A percentile compares a stretch with the other conserved stretches of the same genome.
Conservation (phyloP, 92 coral and sea anemone genomes). For the Parazoanthus darwini region DNA sequence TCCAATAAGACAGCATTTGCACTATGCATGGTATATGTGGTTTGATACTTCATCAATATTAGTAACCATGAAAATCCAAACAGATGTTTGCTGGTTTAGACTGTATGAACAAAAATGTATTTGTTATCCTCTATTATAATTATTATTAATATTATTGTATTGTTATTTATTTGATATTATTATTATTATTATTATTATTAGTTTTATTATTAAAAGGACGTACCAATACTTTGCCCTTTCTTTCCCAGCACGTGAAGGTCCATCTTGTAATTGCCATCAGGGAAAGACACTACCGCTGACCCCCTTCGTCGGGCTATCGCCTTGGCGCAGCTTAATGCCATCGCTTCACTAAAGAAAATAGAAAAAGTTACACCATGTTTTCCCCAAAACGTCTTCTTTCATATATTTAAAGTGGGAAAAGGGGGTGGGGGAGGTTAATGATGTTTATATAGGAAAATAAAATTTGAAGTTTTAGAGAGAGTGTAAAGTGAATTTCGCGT, state of each 20-base stretch:
- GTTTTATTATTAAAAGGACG: background rate
- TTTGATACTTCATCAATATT: too few relatives aligned
- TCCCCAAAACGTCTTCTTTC: background rate
- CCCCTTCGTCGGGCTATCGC: slow-evolving; percentile 73
- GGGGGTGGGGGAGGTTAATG: too few relatives aligned
- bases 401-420: too few relatives aligned
- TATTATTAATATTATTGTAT: background rate
- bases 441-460: too few relatives aligned
- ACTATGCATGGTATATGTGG: too few relatives aligned
- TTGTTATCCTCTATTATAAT: background rate
- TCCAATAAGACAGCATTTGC: too few relatives aligned
- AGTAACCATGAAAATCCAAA: too few relatives aligned
- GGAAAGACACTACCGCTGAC: slow-evolving; percentile 88
- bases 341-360: slow-evolving; percentile 49
- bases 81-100: too few relatives aligned
- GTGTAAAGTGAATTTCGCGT: too few relatives aligned
- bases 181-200: background rate
- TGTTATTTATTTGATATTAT: too few relatives aligned
- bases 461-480: too few relatives aligned
- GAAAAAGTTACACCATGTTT: background rate
- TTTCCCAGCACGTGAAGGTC: slow-evolving; percentile 82
- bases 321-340: slow-evolving; percentile 66
- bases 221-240: slow-evolving; percentile 63
- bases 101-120: too few relatives aligned
- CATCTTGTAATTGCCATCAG: slow-evolving; percentile 83